phyloP scores from a whole-genome alignment of 1,140 invertebrate species.

The Patella vulgata region DNA sequence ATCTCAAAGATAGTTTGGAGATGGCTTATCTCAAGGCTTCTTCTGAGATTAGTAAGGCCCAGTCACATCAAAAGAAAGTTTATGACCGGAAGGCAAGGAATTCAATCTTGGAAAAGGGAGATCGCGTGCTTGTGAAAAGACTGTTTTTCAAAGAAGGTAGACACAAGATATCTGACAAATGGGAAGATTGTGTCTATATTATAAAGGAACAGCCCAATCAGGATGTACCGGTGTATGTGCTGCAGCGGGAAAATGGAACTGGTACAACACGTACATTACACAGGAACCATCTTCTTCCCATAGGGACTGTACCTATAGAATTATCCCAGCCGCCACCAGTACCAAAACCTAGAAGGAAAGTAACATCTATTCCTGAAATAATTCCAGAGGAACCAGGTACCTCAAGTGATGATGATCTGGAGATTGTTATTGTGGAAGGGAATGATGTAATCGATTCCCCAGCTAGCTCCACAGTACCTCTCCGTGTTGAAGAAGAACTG shows the following conservation, averaged over 20 bases:
- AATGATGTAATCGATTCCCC: no score
- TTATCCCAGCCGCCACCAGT: no score
- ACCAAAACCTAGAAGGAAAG: no score
- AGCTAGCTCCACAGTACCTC: no score
- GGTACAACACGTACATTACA: conserved; percentile 14
- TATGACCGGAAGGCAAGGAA: conserved; percentile 19
- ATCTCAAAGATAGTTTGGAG: conserved; percentile 9
- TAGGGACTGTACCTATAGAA: no score
- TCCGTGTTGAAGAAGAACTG: no score
- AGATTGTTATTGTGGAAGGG: no score
- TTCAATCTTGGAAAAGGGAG: conserved; percentile 13
- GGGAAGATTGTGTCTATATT: conserved; percentile 20
- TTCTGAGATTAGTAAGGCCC: not conserved
- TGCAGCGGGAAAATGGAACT: conserved; percentile 8
- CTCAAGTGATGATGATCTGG: no score
- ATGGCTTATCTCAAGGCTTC: conserved; percentile 6
- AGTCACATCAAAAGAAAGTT: not conserved
- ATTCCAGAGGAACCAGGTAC: no score
- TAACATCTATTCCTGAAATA: no score
- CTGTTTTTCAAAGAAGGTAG: conserved; percentile 17
- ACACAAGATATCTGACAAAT: conserved; percentile 25
- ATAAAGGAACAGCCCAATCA: conserved; percentile 14
- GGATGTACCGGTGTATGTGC: conserved; percentile 24
- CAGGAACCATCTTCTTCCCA: conserved; percentile 23
- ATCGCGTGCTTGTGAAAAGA: conserved; percentile 20